Percentiles rank a stretch among this genome's conserved stretches.
phyloP scores from a whole-genome alignment of 2,113 vertebrate species.

The Peucedramus taeniatus region DNA sequence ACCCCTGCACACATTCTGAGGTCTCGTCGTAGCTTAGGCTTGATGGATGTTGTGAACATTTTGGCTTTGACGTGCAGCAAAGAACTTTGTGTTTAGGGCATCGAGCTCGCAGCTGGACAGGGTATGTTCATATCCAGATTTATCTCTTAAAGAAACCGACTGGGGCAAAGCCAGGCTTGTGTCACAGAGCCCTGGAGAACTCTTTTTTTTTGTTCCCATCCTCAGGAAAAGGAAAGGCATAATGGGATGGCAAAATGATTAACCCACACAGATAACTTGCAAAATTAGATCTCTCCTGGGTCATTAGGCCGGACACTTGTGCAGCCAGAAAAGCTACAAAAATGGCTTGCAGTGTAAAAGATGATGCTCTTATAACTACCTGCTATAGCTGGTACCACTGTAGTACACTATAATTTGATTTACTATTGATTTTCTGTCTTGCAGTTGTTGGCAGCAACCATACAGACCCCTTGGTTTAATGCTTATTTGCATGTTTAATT shows the following conservation, averaged over 20 bases:
- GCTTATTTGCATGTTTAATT: slow-evolving; percentile 64
- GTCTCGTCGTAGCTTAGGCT: no score
- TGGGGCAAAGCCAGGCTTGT: not conserved
- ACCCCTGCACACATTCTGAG: fast-evolving
- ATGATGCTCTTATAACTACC: not conserved
- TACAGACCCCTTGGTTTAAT: slow-evolving; percentile 3
- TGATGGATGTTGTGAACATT: not conserved
- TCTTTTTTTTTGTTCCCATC: not conserved
- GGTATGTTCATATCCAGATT: not conserved
- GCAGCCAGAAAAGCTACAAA: not conserved
- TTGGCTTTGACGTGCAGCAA: not conserved
- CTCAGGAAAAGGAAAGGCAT: not conserved
- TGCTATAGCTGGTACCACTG: not conserved
- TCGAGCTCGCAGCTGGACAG: not conserved
- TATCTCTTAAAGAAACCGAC: not conserved
- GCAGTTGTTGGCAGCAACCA: slow-evolving; percentile 20
- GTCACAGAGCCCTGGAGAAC: not conserved
- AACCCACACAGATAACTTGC: not conserved
- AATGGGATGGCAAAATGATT: not conserved
- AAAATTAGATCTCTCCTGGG: not conserved
- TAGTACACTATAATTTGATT: not conserved
- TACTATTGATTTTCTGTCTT: not conserved
- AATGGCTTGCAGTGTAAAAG: not conserved
- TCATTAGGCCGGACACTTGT: not conserved
- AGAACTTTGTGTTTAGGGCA: not conserved